Evolutionary conservation across 2,113 vertebrate species (phyloP).

Genomic region (Ammodytes marinus): DNA sequence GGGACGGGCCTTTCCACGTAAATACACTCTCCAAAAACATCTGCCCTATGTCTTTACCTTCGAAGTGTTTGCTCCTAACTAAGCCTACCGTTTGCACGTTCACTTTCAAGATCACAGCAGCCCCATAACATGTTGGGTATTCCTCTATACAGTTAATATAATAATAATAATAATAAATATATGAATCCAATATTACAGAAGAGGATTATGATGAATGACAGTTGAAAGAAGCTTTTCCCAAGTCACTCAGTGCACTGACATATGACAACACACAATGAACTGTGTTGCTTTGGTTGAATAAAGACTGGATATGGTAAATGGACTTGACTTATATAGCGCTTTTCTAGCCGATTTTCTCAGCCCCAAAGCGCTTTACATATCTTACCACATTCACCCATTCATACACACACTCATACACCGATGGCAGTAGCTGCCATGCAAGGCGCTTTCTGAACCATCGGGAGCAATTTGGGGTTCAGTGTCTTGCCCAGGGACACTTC

Average conservation of each 20-base stretch:
- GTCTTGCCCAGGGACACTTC: too few species aligned
- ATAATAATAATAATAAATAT: too few species aligned
- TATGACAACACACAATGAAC: background rate
- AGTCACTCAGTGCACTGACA: background rate
- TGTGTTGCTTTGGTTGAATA: conserved; percentile 9
- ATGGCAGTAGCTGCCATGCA: too few species aligned
- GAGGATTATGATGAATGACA: conserved; percentile 10
- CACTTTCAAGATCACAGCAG: background rate
- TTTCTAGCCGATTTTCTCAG: too few species aligned
- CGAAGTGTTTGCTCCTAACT: background rate
- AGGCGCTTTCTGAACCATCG: too few species aligned
- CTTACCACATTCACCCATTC: too few species aligned
- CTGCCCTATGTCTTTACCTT: background rate
- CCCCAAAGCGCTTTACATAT: too few species aligned
- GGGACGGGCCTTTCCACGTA: too few species aligned
- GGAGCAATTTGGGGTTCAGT: too few species aligned
- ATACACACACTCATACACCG: too few species aligned
- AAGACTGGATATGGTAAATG: background rate
- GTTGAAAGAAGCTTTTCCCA: conserved; percentile 9
- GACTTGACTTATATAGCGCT: too few species aligned
- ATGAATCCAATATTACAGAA: background rate
- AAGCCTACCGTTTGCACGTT: background rate
- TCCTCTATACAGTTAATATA: background rate
- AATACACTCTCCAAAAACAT: background rate
- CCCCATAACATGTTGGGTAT: background rate